These are phyloP conservation scores for Drosophila parvula DNA, from an alignment of 1,140 invertebrate species.

Conservation along the genomic window DNA sequence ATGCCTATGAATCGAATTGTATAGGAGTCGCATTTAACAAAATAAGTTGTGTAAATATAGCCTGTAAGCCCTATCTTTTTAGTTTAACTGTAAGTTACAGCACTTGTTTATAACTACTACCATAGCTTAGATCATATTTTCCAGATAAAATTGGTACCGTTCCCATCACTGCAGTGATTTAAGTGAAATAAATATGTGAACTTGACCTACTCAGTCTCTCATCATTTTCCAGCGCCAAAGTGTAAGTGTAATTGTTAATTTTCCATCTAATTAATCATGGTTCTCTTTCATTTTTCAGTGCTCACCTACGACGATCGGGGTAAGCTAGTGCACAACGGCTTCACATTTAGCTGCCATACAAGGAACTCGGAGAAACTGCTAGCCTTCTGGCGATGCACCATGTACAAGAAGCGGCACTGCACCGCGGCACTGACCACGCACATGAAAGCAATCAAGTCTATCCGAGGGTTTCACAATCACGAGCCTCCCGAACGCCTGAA, in stretches of 20 bases:
- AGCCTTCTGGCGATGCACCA: slow-evolving; percentile 69
- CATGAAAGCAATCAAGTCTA: slow-evolving; percentile 44
- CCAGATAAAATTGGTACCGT: background rate
- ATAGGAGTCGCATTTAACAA: background rate
- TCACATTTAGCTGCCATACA: slow-evolving; percentile 57
- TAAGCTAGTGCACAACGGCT: slow-evolving; percentile 61
- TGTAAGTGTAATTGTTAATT: slow-evolving; percentile 21
- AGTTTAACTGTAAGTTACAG: background rate
- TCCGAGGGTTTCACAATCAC: slow-evolving; percentile 65
- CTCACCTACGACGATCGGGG: slow-evolving; percentile 72
- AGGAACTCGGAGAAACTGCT: slow-evolving; percentile 38
- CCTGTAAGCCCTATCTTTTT: background rate
- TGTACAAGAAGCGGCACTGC: slow-evolving; percentile 62
- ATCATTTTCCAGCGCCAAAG: slow-evolving; percentile 3
- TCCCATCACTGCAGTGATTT: background rate
- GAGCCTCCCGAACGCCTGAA: slow-evolving; percentile 44
- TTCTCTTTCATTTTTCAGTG: slow-evolving; percentile 21
- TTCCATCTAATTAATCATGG: background rate
- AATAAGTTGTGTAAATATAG: slow-evolving; percentile 2
- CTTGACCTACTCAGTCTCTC: background rate
- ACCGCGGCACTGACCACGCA: slow-evolving; percentile 55
- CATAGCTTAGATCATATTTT: background rate
- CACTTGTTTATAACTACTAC: background rate
- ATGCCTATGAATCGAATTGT: background rate
- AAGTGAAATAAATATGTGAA: slow-evolving; percentile 56